phyloP scores from a whole-genome alignment of 2,888 invertebrate genomes.

The Agonopterix subpropinquella region DNA sequence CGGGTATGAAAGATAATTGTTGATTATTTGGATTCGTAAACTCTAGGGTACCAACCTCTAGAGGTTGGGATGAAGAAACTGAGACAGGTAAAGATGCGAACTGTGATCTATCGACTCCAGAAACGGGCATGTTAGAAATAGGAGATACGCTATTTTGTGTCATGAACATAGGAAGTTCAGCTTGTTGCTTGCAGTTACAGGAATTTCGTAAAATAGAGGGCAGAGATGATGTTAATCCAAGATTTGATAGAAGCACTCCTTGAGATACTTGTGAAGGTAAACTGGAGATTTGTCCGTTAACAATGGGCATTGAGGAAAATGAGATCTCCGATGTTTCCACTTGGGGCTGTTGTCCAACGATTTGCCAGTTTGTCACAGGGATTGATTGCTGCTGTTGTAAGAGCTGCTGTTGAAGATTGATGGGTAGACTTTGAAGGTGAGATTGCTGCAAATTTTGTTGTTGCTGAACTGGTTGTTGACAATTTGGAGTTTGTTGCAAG shows the following conservation, averaged over 20 bases:
- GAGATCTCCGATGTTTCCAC: constrained; percentile 4
- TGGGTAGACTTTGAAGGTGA: neutral
- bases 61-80: neutral
- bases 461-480: constrained; percentile 11
- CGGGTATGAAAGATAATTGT: neutral
- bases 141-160: constrained; percentile 7
- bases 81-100: neutral
- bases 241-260: constrained; percentile 6
- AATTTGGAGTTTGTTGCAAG: constrained; percentile 23
- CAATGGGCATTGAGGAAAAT: constrained; percentile 1
- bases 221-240: constrained; percentile 6
- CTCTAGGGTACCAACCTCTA: neutral
- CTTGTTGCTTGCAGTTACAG: neutral
- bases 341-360: neutral
- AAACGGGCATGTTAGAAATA: constrained; percentile 5
- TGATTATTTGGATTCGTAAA: neutral
- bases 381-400: constrained; percentile 7
- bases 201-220: constrained; percentile 3
- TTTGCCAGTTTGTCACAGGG: constrained; percentile 2
- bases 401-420: constrained; percentile 14
- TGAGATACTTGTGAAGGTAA: constrained; percentile 8
- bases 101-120: neutral
- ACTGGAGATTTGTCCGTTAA: constrained; percentile 1
- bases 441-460: constrained; percentile 1
- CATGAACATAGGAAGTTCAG: constrained; percentile 3